phyloP scores from a whole-genome alignment of 2,113 vertebrate genomes.

The Leuciscus idus region DNA sequence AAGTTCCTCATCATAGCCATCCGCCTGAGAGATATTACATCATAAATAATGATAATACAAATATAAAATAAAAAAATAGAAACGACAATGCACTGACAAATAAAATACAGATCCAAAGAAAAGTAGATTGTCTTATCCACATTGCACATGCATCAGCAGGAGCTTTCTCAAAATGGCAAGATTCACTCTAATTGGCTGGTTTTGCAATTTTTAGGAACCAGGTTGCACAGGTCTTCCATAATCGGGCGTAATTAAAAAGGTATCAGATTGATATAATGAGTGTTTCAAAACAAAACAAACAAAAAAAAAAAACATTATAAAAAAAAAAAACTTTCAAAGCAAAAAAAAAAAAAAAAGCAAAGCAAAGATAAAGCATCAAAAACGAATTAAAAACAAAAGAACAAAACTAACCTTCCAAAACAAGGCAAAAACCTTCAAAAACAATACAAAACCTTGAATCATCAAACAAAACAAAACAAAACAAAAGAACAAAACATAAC shows the following conservation, averaged over 20 bases:
- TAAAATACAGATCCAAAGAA: neutral
- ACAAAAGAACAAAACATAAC: neutral
- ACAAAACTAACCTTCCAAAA: neutral
- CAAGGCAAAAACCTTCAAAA: neutral
- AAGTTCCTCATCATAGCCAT: slow-evolving; percentile 97
- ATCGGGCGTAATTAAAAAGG: neutral
- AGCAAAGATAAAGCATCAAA: neutral
- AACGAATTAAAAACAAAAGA: neutral
- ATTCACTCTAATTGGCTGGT: neutral
- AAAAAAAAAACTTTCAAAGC: neutral
- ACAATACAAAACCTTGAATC: neutral
- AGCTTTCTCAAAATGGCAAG: neutral
- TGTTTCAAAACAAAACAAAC: neutral
- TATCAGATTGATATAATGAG: neutral
- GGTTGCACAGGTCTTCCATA: neutral
- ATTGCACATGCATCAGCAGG: too few species aligned
- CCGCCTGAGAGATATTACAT: slow-evolving; percentile 73
- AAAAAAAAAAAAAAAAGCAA: neutral
- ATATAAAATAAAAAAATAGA: too few species aligned
- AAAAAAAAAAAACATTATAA: neutral
- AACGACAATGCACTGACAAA: neutral
- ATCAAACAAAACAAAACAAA: too few species aligned
- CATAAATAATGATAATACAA: neutral
- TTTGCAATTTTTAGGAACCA: neutral
- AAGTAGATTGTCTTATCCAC: neutral